Evolutionary conservation across 2,113 vertebrate genomes (phyloP).

Genomic region (Etia nguti): DNA sequence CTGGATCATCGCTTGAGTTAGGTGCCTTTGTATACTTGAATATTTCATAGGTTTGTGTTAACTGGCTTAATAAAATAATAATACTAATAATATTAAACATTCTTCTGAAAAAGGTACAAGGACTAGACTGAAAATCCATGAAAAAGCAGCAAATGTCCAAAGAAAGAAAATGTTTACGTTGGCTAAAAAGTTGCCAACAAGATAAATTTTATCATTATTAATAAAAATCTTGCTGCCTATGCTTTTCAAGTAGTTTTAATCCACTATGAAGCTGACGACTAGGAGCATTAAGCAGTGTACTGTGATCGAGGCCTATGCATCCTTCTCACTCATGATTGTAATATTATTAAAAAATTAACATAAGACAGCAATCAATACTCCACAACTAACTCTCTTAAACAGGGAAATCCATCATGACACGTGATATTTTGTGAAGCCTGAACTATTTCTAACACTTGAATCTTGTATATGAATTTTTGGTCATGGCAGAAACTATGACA

Average conservation of each 20-base stretch:
- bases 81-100: background rate
- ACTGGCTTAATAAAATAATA: accelerated
- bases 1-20: background rate
- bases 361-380: background rate
- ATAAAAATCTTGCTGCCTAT: background rate
- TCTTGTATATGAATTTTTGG: background rate
- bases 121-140: background rate
- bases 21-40: background rate
- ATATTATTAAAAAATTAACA: background rate
- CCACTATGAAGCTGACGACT: background rate
- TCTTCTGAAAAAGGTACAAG: background rate
- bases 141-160: background rate
- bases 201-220: background rate
- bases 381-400: background rate
- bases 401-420: background rate
- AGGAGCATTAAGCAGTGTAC: no score
- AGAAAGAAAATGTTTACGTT: background rate
- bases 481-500: background rate
- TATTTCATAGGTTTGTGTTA: no score
- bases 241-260: background rate
- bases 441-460: background rate
- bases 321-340: background rate
- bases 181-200: background rate
- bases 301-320: background rate
- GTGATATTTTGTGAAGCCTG: background rate